These are phyloP conservation scores for Monarcha castaneiventris DNA, from an alignment of 2,113 vertebrate genomes.

Conservation along the genomic window DNA sequence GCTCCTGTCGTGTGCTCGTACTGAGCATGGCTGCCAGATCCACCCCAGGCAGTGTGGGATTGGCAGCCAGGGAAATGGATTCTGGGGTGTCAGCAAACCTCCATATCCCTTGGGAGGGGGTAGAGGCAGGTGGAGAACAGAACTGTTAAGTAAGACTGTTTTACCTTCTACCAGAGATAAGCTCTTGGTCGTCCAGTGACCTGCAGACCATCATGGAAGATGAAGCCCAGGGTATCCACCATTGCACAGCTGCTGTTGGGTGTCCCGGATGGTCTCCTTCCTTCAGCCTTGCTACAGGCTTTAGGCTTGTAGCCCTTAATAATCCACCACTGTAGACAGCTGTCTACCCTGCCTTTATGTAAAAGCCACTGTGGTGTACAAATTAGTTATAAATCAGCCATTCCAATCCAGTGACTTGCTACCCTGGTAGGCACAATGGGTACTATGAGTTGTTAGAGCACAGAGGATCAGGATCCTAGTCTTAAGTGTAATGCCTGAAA, in stretches of 20 bases:
- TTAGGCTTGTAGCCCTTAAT: not conserved
- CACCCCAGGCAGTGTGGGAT: not conserved
- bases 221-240: not conserved
- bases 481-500: conserved; percentile 25
- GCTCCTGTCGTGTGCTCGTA: not conserved
- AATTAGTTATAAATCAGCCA: not conserved
- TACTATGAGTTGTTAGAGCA: not conserved
- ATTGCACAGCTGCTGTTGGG: not conserved
- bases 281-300: not conserved
- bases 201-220: not conserved
- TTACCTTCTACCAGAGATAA: not conserved
- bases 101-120: not conserved
- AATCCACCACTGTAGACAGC: not conserved
- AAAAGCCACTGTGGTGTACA: not conserved
- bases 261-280: not conserved
- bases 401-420: not conserved
- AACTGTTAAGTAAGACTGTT: not conserved
- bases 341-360: not conserved
- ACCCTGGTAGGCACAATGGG: not conserved
- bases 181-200: not conserved
- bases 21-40: not conserved
- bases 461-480: not conserved
- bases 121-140: not conserved
- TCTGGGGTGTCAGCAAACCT: not conserved
- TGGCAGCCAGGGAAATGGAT: not conserved